A percentile compares a stretch with the other conserved stretches of the same genome.
phyloP scores from a whole-genome alignment of 2,888 invertebrate genomes.

The Lissocephala sabroskyi region DNA sequence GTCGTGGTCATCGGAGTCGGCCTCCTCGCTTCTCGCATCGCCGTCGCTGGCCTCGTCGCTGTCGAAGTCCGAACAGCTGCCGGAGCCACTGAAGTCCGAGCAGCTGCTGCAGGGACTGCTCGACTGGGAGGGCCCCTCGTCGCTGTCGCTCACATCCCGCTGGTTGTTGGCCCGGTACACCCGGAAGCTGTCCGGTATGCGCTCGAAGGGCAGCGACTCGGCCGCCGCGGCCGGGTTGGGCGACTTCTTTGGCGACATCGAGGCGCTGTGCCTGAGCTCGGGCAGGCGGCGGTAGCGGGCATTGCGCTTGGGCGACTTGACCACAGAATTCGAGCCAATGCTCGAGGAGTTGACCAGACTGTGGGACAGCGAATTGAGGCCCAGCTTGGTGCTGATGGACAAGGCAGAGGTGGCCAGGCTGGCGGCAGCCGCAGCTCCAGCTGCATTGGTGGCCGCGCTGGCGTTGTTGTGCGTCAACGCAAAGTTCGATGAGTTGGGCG shows the following conservation, averaged over 20 bases:
- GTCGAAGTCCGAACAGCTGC: constrained; percentile 69
- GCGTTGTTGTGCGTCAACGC: constrained; percentile 44
- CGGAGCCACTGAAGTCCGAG: constrained; percentile 69
- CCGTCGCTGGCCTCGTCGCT: constrained; percentile 71
- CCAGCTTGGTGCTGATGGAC: constrained; percentile 51
- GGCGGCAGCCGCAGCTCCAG: constrained; percentile 34
- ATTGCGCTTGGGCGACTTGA: constrained; percentile 69
- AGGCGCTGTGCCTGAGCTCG: constrained; percentile 55
- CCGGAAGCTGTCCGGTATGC: constrained; percentile 74
- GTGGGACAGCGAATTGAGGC: constrained; percentile 32
- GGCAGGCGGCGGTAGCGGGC: constrained; percentile 67
- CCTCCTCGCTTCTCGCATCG: constrained; percentile 68
- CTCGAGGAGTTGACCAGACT: constrained; percentile 33
- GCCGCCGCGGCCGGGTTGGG: constrained; percentile 47
- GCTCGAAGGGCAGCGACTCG: constrained; percentile 53
- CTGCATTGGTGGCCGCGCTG: constrained; percentile 29
- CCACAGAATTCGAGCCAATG: constrained; percentile 31
- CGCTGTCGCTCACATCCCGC: constrained; percentile 70
- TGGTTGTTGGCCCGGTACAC: constrained; percentile 74
- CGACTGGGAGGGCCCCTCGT: constrained; percentile 69
- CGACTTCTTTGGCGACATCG: constrained; percentile 69
- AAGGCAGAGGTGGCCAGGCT: constrained; percentile 43
- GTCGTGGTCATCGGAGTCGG: constrained; percentile 41
- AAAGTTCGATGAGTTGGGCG: constrained; percentile 33
- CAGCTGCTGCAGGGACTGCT: constrained; percentile 72